A percentile compares a stretch with the other conserved stretches of the same genome.
phyloP scores from a whole-genome alignment of 2,888 invertebrate genomes.

The Amblyjoppa proteus region DNA sequence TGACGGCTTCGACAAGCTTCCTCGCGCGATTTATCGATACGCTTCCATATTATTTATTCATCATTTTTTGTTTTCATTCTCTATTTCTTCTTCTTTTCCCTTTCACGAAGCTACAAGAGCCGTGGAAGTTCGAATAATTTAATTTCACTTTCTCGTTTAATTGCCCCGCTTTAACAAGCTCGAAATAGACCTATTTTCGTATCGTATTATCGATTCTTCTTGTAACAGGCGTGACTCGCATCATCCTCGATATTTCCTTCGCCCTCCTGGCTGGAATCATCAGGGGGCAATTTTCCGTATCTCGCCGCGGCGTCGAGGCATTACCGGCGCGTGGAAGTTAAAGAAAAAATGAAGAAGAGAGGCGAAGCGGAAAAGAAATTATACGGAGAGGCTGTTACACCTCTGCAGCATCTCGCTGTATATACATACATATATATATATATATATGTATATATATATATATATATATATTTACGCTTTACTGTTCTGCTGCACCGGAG shows the following conservation, averaged over 20 bases:
- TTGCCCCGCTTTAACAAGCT: background rate
- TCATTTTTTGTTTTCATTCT: background rate
- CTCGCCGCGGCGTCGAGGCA: conserved; percentile 24
- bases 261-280: conserved; percentile 44
- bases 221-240: conserved; percentile 10
- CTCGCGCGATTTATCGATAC: conserved; percentile 61
- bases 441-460: background rate
- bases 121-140: background rate
- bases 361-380: conserved; percentile 23
- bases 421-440: background rate
- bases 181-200: background rate
- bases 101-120: background rate
- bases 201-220: background rate
- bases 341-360: conserved; percentile 34
- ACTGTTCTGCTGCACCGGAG: conserved; percentile 52
- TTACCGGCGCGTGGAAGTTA: conserved; percentile 55
- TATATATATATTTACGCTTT: background rate
- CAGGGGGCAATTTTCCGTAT: conserved; percentile 66
- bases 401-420: conserved; percentile 26
- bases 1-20: conserved; percentile 59
- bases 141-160: background rate
- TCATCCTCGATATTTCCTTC: conserved; percentile 2
- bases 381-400: conserved; percentile 38
- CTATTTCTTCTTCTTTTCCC: background rate
- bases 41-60: conserved; percentile 52